Percentiles rank a stretch among this genome's conserved stretches.
Evolutionary conservation across 2,797 vertebrate species (phyloP).

Genomic region (Galaxias olidus): DNA sequence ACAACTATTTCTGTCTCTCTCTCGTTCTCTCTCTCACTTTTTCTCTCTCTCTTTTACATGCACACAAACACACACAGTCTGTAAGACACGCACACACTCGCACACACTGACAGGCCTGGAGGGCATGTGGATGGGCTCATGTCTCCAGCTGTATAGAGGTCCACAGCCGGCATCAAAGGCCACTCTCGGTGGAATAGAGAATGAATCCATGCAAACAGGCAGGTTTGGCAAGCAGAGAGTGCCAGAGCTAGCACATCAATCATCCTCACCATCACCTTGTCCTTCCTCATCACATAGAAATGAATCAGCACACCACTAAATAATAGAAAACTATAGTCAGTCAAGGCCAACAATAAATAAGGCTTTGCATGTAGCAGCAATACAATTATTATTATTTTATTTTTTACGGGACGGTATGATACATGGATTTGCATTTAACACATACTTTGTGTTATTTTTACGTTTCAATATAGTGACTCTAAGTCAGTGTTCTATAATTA

Average conservation of each 20-base stretch:
- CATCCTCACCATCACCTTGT: background rate
- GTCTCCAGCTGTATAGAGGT: background rate
- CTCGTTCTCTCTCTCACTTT: background rate
- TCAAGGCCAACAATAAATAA: too few relatives aligned
- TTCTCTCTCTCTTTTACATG: background rate
- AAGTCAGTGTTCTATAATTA: too few relatives aligned
- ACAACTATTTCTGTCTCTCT: background rate
- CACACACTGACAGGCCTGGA: slow-evolving; percentile 1
- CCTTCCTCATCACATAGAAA: too few relatives aligned
- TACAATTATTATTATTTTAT: too few relatives aligned
- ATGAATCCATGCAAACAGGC: slow-evolving; percentile 2
- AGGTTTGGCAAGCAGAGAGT: background rate
- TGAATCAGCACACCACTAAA: too few relatives aligned
- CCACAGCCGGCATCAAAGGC: slow-evolving; percentile 8
- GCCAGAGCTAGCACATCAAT: background rate
- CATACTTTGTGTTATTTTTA: too few relatives aligned
- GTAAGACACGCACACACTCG: slow-evolving; percentile 12
- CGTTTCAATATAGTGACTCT: too few relatives aligned
- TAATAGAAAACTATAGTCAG: too few relatives aligned
- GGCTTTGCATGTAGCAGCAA: too few relatives aligned
- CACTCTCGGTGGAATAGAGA: slow-evolving; percentile 3
- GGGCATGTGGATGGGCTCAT: slow-evolving; percentile 6
- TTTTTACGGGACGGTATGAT: too few relatives aligned
- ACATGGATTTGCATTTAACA: too few relatives aligned
- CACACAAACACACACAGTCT: slow-evolving; percentile 2